Percentiles rank a stretch among this genome's conserved stretches.
Conservation (phyloP, 2,797 vertebrate genomes). For the Halcyon leucocephala region DNA sequence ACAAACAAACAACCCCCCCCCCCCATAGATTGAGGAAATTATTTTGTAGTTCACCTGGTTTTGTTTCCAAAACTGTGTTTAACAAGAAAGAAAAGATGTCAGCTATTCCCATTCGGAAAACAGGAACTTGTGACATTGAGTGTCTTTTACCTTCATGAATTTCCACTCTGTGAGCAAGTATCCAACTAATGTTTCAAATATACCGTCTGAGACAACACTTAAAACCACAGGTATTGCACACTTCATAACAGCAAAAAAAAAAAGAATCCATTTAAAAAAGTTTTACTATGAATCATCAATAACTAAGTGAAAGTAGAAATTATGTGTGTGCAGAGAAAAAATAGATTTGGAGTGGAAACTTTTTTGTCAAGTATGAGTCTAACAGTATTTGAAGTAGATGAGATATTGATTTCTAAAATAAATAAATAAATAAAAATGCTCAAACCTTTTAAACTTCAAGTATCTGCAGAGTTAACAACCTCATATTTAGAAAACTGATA, state of each 20-base stretch:
- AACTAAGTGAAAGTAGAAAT: constrained; percentile 19
- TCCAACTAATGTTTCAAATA: neutral
- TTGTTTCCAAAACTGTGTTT: neutral
- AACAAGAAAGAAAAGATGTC: neutral
- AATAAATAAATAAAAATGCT: constrained; percentile 1
- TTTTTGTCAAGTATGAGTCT: constrained; percentile 33
- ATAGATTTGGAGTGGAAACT: constrained; percentile 7
- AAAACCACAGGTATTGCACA: constrained; percentile 22
- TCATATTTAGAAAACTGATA: neutral
- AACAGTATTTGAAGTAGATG: constrained; percentile 30
- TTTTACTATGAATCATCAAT: constrained; percentile 37
- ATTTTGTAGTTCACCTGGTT: neutral
- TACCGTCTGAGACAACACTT: neutral
- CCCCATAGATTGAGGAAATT: neutral
- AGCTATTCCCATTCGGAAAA: neutral
- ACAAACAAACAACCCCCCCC: neutral
- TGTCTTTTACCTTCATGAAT: neutral
- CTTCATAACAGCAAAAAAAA: neutral
- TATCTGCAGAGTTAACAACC: neutral
- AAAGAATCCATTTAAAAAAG: neutral
- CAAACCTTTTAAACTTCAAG: constrained; percentile 16
- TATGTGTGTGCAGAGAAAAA: neutral
- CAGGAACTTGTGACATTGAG: neutral
- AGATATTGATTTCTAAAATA: constrained; percentile 51
- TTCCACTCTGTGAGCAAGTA: neutral